Conservation (phyloP, 2,113 vertebrate species). For the Microtus oregoni region DNA sequence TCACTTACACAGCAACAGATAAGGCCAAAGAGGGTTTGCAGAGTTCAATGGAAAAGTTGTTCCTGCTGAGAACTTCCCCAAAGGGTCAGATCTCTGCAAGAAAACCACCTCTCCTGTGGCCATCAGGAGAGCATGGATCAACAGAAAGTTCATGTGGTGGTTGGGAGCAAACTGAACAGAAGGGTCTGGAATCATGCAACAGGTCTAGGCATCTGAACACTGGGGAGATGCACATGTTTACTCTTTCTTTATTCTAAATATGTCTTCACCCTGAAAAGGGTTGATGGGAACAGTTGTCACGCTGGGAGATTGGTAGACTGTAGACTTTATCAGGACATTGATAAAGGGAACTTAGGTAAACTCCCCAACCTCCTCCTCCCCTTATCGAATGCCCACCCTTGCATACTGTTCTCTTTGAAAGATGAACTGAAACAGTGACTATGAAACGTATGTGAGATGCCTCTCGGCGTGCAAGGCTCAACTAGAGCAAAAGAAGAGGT, state of each 20-base stretch:
- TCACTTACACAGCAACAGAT: background rate
- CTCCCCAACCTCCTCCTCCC: background rate
- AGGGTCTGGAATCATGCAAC: background rate
- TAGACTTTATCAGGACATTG: background rate
- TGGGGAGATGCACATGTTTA: background rate
- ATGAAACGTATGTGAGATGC: accelerated
- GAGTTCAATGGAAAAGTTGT: background rate
- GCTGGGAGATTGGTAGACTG: background rate
- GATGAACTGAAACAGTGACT: background rate
- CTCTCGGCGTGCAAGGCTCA: background rate
- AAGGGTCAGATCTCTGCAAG: background rate
- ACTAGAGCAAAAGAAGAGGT: background rate
- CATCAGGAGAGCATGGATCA: background rate
- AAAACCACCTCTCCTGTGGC: background rate
- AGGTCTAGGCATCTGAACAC: background rate
- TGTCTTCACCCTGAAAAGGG: background rate
- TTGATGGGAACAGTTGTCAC: background rate
- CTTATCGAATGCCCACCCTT: background rate
- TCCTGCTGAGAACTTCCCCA: background rate
- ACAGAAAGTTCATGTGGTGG: accelerated
- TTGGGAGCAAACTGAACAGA: background rate
- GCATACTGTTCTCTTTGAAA: background rate
- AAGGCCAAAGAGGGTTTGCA: background rate
- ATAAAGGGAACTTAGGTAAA: background rate
- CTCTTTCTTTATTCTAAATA: background rate